Evolutionary conservation across 2,888 invertebrate genomes (phyloP), one percentile per base, ranked within the genome.

Genomic region (Dicranocentrus wangi): DNA sequence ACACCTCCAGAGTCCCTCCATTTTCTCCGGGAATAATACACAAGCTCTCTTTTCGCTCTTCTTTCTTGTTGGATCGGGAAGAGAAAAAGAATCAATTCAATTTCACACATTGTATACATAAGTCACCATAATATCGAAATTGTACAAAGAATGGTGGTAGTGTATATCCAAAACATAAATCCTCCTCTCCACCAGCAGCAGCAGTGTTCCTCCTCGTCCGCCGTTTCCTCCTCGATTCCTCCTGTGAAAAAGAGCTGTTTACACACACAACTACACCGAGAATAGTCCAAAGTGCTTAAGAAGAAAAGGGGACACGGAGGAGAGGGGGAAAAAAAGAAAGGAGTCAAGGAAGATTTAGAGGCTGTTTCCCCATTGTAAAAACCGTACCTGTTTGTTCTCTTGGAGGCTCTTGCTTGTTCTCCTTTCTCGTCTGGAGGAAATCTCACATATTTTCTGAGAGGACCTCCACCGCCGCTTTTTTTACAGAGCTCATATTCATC

Each of bases 41-140:
- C n/a, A n/a, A n/a, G n/a, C n/a, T n/a, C n/a, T n/a, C n/a, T n/a
- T n/a, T n/a, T n/a, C n/a, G n/a, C n/a, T n/a, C n/a, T n/a, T n/a
- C n/a, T n/a, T n/a, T n/a, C n/a, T n/a, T n/a, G n/a, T n/a, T n/a
- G n/a, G n/a, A n/a, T n/a, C n/a, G n/a, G n/a, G n/a, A n/a, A n/a
- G 39, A 25, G 28, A 53, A 53, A 75, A 73, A 75, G 66, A 69
- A 72, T 72, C 80, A 81, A 71, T 79, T 79, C 78, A 79, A 79
- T 79, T 79, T 79, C 65, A 53, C 15, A 32, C 28, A 47, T 25
- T 17, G 55, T 63, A 51, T 61, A 61, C 72, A 69, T 73, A 80
- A 72, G 80, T 80, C 80, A 73, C 23, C 65, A 63, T 66, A n/a
- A n/a, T n/a, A 60, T 73, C 68, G 73, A 68, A 60, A 66, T n/a